Conservation (phyloP, 1,140 invertebrate species). For the Heterodera carotae region DNA sequence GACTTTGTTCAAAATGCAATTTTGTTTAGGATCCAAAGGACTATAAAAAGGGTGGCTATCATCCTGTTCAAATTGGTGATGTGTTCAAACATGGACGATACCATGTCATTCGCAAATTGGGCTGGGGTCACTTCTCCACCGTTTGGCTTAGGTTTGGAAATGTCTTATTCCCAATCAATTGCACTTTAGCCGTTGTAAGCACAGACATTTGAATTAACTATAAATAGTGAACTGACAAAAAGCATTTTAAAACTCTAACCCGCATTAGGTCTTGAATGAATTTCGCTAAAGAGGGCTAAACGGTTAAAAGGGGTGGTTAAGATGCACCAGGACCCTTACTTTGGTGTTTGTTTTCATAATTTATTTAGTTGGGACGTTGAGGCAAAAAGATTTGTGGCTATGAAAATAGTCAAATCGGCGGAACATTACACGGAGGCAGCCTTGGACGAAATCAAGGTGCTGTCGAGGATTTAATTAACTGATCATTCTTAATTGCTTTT, state of each 20-base stretch:
- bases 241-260: background rate
- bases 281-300: too few relatives aligned
- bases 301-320: too few relatives aligned
- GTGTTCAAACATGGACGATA: slow-evolving; percentile 49
- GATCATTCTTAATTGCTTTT: slow-evolving; percentile 14
- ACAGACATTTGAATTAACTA: too few relatives aligned
- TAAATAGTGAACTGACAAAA: too few relatives aligned
- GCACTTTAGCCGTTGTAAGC: too few relatives aligned
- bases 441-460: slow-evolving; percentile 85
- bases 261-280: too few relatives aligned
- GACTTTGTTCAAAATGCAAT: background rate
- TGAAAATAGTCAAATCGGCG: slow-evolving; percentile 98
- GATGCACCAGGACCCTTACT: too few relatives aligned
- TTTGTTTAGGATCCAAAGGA: slow-evolving; percentile 37
- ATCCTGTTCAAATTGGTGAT: slow-evolving; percentile 53
- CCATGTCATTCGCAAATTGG: slow-evolving; percentile 54
- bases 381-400: slow-evolving; percentile 88
- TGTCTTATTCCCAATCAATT: too few relatives aligned
- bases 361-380: slow-evolving; percentile 67
- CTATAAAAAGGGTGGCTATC: slow-evolving; percentile 49
- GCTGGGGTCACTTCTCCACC: slow-evolving; percentile 58
- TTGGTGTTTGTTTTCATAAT: too few relatives aligned
- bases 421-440: slow-evolving; percentile 97
- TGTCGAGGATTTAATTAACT: background rate
- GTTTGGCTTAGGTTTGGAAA: slow-evolving; percentile 53